phyloP scores from a whole-genome alignment of 2,797 vertebrate genomes.

The Tadarida brasiliensis region DNA sequence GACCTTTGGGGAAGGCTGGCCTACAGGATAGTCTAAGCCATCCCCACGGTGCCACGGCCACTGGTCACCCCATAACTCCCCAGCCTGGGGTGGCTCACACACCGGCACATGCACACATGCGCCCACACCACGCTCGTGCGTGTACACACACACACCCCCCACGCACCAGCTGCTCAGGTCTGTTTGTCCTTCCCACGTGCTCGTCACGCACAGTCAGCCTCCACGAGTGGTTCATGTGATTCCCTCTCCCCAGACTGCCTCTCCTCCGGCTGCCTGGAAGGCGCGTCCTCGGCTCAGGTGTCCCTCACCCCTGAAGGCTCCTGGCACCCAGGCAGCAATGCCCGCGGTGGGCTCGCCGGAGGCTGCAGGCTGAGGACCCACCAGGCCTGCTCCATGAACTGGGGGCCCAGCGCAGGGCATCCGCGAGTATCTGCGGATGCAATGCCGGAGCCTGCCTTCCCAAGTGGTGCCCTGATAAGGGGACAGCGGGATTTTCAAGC shows the following conservation, averaged over 20 bases:
- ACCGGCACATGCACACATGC: rapidly evolving
- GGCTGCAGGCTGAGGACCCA: background rate
- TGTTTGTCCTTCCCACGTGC: rapidly evolving
- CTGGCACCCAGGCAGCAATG: rapidly evolving
- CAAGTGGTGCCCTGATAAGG: background rate
- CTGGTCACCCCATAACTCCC: rapidly evolving
- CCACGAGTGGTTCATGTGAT: rapidly evolving
- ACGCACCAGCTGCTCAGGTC: background rate
- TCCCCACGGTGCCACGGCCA: rapidly evolving
- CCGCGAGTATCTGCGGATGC: rapidly evolving
- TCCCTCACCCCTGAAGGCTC: rapidly evolving
- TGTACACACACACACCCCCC: background rate
- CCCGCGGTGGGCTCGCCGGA: rapidly evolving
- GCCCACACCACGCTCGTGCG: rapidly evolving
- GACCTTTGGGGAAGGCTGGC: background rate
- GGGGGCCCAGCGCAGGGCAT: rapidly evolving
- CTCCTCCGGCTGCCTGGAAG: too few relatives aligned
- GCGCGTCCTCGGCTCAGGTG: background rate
- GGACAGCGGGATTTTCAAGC: background rate
- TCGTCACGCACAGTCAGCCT: rapidly evolving
- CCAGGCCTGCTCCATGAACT: rapidly evolving
- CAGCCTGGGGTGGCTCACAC: background rate
- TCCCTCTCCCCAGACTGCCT: background rate
- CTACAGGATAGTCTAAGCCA: background rate
- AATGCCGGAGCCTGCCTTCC: rapidly evolving